Evolutionary conservation across 1,140 invertebrate genomes (phyloP), one percentile per base, ranked within the genome.

Genomic region (Scaptomyza graminum): DNA sequence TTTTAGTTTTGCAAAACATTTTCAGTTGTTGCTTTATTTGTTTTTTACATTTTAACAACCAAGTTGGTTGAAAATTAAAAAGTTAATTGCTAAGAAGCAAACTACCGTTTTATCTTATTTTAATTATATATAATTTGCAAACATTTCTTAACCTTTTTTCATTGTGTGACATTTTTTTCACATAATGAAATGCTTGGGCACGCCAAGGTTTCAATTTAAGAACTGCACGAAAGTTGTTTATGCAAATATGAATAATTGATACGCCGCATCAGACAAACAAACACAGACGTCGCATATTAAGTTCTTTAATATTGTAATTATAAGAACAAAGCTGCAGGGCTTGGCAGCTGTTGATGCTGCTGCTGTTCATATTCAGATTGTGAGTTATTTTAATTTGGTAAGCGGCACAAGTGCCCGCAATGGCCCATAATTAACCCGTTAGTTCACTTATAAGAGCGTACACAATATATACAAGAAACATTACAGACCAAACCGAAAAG

Each of bases 351-450:
- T 34, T 34, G 1, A 41, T 5, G 37, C 37, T 41, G 12, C 12
- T n/a, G 31, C 37, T n/a, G 37, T 12, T 41, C 31, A 12, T n/a
- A 41, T 41, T 41, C 37, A 44, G 47, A 68, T 39, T 71, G 46
- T 50, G 25, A 49, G 28, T 15, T 47, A 59, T 52, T 74, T 81
- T 57, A 71, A 65, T 80, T 70, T 50, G 47, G 52, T 67, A 74
- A 69, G 68, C 67, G 67, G 46, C 54, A 56, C 74, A 80, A 80
- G 72, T 57, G 54, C 59, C 63, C 49, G 63, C 62, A 65, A 70
- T 66, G 70, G 79, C 65, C 55, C 43, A 60, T 82, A 83, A 83
- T 84, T 84, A 84, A 84, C 70, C 65, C 69, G 43, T 52, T 52
- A 76, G 81, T 80, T 84, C 63, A 76, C 74, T 82, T 72, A 60